A percentile compares a stretch with the other conserved stretches of the same genome.
These are phyloP conservation scores for Protobothrops flavoviridis DNA, from an alignment of 2,113 vertebrate genomes.

Conservation along the genomic window DNA sequence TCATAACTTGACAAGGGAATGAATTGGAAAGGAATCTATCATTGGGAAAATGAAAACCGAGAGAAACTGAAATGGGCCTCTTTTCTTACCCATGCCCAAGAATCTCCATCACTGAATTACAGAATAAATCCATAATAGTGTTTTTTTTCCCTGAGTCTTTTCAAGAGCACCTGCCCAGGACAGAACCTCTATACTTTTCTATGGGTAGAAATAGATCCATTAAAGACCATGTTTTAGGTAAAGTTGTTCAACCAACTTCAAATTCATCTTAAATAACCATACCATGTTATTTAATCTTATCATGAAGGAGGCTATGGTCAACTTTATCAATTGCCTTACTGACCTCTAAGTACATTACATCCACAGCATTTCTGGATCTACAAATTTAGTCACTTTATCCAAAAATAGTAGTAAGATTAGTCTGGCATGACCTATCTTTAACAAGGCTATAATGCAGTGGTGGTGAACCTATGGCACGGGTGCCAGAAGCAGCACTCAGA, in stretches of 20 bases:
- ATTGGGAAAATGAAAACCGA: not conserved
- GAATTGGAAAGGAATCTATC: not conserved
- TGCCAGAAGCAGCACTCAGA: no score
- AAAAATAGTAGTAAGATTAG: not conserved
- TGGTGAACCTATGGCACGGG: no score
- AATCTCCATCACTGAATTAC: not conserved
- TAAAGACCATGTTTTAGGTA: not conserved
- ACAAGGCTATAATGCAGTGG: not conserved
- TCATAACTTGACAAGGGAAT: not conserved
- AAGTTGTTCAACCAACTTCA: not conserved
- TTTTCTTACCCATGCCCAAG: not conserved
- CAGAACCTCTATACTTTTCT: not conserved
- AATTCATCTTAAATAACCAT: not conserved
- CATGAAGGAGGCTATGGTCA: not conserved
- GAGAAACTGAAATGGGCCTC: not conserved
- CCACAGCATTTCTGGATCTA: not conserved
- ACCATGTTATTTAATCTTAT: not conserved
- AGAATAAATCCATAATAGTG: not conserved
- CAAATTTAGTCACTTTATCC: no score
- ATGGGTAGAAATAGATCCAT: not conserved
- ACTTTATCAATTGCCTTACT: not conserved
- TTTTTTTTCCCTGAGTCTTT: not conserved
- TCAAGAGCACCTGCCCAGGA: not conserved
- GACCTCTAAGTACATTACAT: not conserved
- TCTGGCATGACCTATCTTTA: not conserved